Evolutionary conservation across 2,888 invertebrate species (phyloP), one percentile per base, ranked within the genome.

Genomic region (Dolichomitus sp.): DNA sequence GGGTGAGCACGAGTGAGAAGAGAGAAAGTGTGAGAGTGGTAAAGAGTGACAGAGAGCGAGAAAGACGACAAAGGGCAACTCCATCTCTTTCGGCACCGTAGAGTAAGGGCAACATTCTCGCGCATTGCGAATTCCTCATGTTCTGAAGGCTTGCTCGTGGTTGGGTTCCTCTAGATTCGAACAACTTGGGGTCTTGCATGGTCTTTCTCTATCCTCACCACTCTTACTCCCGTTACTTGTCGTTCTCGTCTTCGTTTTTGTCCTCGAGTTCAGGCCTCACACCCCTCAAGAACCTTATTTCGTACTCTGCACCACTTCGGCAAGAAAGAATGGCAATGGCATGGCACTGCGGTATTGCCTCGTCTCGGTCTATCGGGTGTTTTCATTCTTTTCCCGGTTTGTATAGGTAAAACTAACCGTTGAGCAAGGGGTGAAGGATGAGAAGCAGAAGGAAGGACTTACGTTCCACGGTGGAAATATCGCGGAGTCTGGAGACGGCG

Each of bases 121-220:
- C 70, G 69, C 74, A 74, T 82, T 68, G 75, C 42, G 59, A 82
- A 82, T 78, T 82, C 78, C 78, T 78, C 57, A 74, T 74, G 48
- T 78, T 74, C 74, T 65, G 63, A 33, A 23, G 54, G 42, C 59
- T 68, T 66, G 27, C 30, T 19, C 7, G 42, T 50, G 27, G 59
- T 40, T 54, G 42, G 50, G 52, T 66, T 81, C 74, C 61, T 37
- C 57, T 61, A 11, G 48, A 75, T 6, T 9, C 48, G 57, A 54
- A 54, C 23, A 73, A 52, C 61, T 68, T 23, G 45, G 45, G 68
- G 68, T 70, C 42, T 17, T 61, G 42, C 37, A 63, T 23, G 75
- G 75, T 59, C 12, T 63, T 63, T 17, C 66, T 50, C 65, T 33
- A 30, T 66, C 17, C 30, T 48, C 17, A 37, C 19, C 27, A 33